Conservation (phyloP, 2,888 invertebrate species). For the Macrophya alboannulata region DNA sequence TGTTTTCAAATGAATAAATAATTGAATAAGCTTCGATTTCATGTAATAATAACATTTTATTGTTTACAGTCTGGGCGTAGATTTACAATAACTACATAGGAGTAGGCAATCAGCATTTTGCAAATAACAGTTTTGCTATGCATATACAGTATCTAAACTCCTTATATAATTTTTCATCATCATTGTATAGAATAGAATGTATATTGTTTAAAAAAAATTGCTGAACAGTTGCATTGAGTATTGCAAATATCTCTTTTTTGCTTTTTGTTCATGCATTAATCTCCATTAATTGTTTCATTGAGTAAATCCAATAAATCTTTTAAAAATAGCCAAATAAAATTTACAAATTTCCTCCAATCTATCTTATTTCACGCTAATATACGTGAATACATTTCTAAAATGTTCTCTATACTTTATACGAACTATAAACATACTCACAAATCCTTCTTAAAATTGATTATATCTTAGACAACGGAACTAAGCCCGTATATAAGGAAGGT, state of each 20-base stretch:
- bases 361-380: not conserved
- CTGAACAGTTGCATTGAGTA: not conserved
- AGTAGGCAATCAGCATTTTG: not conserved
- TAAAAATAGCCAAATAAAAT: not conserved
- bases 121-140: not conserved
- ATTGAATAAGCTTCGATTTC: constrained; percentile 30
- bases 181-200: not conserved
- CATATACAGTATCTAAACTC: not conserved
- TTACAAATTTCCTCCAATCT: not conserved
- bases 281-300: not conserved
- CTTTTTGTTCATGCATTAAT: not conserved
- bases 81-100: not conserved
- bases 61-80: not conserved
- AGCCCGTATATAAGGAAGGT: constrained; percentile 72
- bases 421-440: constrained; percentile 13
- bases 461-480: constrained; percentile 74
- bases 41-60: not conserved
- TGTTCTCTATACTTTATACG: not conserved
- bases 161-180: not conserved
- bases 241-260: not conserved
- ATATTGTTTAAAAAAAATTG: not conserved
- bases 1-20: not conserved
- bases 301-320: not conserved
- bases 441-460: constrained; percentile 57
- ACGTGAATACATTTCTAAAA: not conserved